Evolutionary conservation across 2,113 vertebrate species (phyloP).

Genomic region (Myiozetetes cayanensis): DNA sequence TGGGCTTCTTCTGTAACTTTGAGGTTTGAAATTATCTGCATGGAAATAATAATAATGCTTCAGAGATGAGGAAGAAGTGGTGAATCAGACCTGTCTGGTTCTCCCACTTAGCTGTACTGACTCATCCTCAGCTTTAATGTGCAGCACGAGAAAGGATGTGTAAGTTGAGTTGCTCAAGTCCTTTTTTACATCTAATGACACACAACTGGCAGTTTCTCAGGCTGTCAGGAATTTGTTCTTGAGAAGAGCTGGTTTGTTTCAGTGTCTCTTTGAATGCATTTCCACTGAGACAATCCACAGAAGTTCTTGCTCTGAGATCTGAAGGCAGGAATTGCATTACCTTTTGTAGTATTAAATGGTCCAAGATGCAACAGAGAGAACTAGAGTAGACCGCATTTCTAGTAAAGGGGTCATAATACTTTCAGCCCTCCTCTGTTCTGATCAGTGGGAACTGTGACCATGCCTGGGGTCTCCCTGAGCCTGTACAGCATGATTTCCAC

Average conservation of each 20-base stretch:
- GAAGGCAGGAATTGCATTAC: not conserved
- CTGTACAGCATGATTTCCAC: not conserved
- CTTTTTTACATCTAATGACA: not conserved
- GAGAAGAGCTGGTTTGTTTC: not conserved
- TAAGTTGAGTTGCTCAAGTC: conserved; percentile 9
- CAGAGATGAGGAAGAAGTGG: conserved; percentile 2
- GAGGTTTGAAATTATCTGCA: conserved; percentile 16
- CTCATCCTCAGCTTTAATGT: not conserved
- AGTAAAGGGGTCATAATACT: not conserved
- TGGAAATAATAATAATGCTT: conserved; percentile 1
- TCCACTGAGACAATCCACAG: not conserved
- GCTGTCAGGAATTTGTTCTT: not conserved
- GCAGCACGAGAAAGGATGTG: not conserved
- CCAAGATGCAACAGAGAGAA: not conserved
- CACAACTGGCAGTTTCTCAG: not conserved
- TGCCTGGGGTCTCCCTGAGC: not conserved
- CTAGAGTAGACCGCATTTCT: not conserved
- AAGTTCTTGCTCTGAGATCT: not conserved
- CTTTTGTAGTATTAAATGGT: not conserved
- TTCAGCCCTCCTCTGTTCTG: not conserved
- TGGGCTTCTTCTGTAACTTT: not conserved
- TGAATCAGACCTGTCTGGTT: conserved; percentile 64
- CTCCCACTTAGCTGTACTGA: conserved; percentile 50
- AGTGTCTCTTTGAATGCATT: not conserved
- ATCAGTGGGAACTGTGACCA: not conserved